Conservation (phyloP, 1,140 invertebrate species). For the Nylanderia fulva region DNA sequence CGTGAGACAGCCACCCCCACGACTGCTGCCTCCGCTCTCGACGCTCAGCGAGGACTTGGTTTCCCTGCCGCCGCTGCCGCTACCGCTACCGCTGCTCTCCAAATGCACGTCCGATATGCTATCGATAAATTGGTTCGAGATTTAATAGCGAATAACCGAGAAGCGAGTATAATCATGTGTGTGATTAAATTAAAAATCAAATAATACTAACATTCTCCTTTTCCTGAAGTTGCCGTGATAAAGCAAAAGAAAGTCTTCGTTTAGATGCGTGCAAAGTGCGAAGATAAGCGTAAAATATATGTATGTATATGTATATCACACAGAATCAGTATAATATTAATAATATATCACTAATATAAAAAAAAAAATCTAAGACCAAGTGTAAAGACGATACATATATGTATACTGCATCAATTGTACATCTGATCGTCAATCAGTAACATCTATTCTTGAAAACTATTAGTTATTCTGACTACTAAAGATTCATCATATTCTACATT, state of each 20-base stretch:
- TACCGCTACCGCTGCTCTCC: conserved; percentile 84
- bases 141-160: not conserved
- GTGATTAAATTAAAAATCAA: conserved; percentile 51
- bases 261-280: conserved; percentile 56
- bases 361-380: conserved; percentile 4
- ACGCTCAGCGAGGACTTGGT: conserved; percentile 91
- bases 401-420: conserved; percentile 9
- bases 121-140: conserved; percentile 36
- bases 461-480: not conserved
- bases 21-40: conserved; percentile 87
- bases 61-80: conserved; percentile 86
- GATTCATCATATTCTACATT: not conserved
- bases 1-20: conserved; percentile 88
- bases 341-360: not conserved
- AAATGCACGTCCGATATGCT: conserved; percentile 84
- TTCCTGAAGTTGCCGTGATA: conserved; percentile 55
- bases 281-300: conserved; percentile 50
- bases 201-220: conserved; percentile 59
- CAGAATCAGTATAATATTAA: no score
- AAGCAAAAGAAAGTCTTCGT: conserved; percentile 45
- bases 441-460: not conserved
- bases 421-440: conserved; percentile 11
- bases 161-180: conserved; percentile 18
- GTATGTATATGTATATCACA: no score
- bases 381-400: conserved; percentile 27